Conservation (phyloP, 2,888 invertebrate genomes). For the Phyllotreta cruciferae region DNA sequence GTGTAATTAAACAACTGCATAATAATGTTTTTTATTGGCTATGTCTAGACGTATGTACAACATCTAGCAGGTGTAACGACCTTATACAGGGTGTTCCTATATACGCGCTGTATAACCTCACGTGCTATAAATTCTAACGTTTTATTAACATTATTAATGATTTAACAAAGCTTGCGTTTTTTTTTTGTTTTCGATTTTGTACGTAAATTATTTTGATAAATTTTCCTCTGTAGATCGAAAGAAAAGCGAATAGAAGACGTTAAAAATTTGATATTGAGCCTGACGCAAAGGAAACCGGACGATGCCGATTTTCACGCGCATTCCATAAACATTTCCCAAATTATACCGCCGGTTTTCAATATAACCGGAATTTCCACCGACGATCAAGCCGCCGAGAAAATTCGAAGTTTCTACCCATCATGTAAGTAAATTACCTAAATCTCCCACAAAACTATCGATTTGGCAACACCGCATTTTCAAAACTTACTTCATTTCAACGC, state of each 20-base stretch:
- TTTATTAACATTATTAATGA: not conserved
- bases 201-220: not conserved
- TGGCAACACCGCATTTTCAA: too few relatives aligned
- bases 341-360: constrained; percentile 46
- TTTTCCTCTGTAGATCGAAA: constrained; percentile 41
- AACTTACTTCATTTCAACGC: too few relatives aligned
- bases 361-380: constrained; percentile 44
- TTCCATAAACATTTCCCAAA: constrained; percentile 44
- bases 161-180: not conserved
- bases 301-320: constrained; percentile 31
- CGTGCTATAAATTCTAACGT: constrained; percentile 15
- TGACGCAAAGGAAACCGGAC: constrained; percentile 43
- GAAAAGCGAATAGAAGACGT: constrained; percentile 50
- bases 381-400: constrained; percentile 53
- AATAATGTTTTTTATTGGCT: constrained; percentile 46
- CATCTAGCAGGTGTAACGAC: constrained; percentile 47
- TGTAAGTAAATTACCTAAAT: constrained; percentile 49
- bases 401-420: constrained; percentile 56
- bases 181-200: not conserved
- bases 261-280: constrained; percentile 48
- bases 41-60: constrained; percentile 44
- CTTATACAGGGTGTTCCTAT: constrained; percentile 32
- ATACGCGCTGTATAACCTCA: constrained; percentile 30
- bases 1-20: constrained; percentile 48
- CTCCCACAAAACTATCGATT: too few relatives aligned